Evolutionary conservation across 2,888 invertebrate genomes (phyloP).

Genomic region (Branchipolynoe longqiensis): DNA sequence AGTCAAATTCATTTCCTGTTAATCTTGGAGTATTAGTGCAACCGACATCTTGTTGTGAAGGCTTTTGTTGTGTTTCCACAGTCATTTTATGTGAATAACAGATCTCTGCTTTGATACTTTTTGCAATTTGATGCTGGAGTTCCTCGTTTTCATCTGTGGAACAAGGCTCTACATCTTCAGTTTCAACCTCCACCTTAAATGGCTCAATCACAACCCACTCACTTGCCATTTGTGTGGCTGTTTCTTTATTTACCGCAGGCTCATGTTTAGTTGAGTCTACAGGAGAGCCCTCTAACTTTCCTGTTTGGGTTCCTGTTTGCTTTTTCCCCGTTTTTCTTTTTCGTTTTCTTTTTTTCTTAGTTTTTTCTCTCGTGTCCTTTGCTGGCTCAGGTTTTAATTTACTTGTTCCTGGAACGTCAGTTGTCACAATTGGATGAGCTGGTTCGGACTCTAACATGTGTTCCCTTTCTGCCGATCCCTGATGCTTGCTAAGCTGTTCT

Average conservation of each 20-base stretch:
- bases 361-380: slow-evolving; percentile 11
- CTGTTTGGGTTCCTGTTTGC: slow-evolving; percentile 30
- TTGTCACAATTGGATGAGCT: no score
- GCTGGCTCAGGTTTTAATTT: background rate
- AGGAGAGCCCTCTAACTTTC: background rate
- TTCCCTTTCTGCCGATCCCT: no score
- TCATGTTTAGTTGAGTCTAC: background rate
- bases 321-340: background rate
- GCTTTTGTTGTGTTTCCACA: no score
- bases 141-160: background rate
- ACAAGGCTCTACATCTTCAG: background rate
- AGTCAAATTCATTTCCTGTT: background rate
- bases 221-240: background rate
- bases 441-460: no score
- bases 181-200: background rate
- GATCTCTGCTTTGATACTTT: no score
- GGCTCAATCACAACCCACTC: slow-evolving; percentile 8
- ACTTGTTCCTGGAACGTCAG: no score
- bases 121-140: no score
- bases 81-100: no score
- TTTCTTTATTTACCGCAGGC: background rate
- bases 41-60: background rate
- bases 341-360: slow-evolving; percentile 15
- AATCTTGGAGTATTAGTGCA: background rate
- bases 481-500: no score